Evolutionary conservation across 1,140 invertebrate genomes (phyloP).

Genomic region (Cydia splendana): DNA sequence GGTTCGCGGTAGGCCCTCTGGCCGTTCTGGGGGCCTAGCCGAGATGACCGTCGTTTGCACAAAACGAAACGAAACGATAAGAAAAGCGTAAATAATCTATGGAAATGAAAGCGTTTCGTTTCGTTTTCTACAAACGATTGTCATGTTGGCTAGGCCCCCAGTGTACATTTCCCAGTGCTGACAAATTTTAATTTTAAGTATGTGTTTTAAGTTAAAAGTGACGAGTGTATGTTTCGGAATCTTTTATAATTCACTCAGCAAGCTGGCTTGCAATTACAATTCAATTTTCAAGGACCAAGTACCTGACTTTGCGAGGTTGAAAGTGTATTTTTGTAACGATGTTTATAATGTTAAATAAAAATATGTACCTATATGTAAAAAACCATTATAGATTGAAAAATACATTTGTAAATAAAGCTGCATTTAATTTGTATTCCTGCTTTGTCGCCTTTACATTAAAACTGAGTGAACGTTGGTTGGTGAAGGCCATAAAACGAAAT

Average conservation of each 20-base stretch:
- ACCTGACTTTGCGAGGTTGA: constrained; percentile 27
- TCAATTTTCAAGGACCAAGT: constrained; percentile 21
- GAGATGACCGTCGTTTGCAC: no score
- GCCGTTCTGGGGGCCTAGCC: no score
- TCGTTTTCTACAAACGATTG: no score
- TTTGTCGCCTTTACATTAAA: not conserved
- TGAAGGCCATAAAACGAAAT: constrained; percentile 36
- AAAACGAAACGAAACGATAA: no score
- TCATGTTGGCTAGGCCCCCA: no score
- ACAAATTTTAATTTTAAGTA: not conserved
- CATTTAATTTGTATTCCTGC: constrained; percentile 13
- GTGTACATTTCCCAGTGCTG: not conserved
- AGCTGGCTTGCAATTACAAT: not conserved
- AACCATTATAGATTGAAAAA: not conserved
- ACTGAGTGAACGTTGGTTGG: not conserved
- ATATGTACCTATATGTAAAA: not conserved
- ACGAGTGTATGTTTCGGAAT: not conserved
- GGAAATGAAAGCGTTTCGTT: no score
- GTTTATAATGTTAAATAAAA: constrained; percentile 5
- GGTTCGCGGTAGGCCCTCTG: no score
- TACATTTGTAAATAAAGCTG: not conserved
- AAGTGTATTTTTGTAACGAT: constrained; percentile 21
- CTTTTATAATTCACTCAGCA: not conserved
- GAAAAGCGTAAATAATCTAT: no score
- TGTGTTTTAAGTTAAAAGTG: not conserved